These are phyloP conservation scores for Drosophila nasuta DNA, from an alignment of 1,140 invertebrate genomes.

Conservation along the genomic window DNA sequence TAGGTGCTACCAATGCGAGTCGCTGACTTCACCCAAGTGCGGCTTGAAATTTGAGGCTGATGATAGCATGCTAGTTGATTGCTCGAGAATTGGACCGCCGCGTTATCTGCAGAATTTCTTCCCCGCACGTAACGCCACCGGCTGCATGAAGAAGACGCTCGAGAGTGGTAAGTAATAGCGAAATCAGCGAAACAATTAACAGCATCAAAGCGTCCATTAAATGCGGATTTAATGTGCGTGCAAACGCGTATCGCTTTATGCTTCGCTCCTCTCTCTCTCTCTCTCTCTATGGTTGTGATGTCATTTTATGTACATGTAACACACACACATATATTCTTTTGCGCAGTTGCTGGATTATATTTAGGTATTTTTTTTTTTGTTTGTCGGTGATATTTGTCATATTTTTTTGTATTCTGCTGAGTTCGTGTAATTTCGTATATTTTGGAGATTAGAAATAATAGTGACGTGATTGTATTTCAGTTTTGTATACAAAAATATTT, in stretches of 20 bases:
- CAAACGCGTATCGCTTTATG: slow-evolving; percentile 27
- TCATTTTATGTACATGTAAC: slow-evolving; percentile 51
- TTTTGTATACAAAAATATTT: slow-evolving; percentile 10
- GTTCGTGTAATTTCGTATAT: slow-evolving; percentile 59
- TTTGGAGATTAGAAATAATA: slow-evolving; percentile 54
- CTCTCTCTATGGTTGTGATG: slow-evolving; percentile 46
- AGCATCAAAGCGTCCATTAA: background rate
- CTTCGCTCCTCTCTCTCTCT: background rate
- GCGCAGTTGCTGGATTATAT: slow-evolving; percentile 20
- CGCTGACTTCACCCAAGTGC: slow-evolving; percentile 69
- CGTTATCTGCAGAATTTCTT: slow-evolving; percentile 69
- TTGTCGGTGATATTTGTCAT: slow-evolving; percentile 33
- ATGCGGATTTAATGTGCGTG: slow-evolving; percentile 40
- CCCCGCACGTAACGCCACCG: slow-evolving; percentile 70
- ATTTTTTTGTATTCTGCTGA: background rate
- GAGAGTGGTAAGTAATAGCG: slow-evolving; percentile 68
- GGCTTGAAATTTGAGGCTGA: slow-evolving; percentile 76
- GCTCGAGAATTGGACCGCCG: slow-evolving; percentile 62
- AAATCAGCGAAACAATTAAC: background rate
- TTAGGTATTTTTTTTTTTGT: slow-evolving; percentile 27
- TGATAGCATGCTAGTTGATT: slow-evolving; percentile 67
- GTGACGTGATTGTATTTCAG: slow-evolving; percentile 45
- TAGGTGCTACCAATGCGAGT: slow-evolving; percentile 77
- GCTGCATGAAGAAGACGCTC: slow-evolving; percentile 78
- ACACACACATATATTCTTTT: slow-evolving; percentile 2